Percentiles rank a stretch among this genome's conserved stretches.
Evolutionary conservation across 2,797 vertebrate species (phyloP).

Genomic region (Sebastes flavidus): DNA sequence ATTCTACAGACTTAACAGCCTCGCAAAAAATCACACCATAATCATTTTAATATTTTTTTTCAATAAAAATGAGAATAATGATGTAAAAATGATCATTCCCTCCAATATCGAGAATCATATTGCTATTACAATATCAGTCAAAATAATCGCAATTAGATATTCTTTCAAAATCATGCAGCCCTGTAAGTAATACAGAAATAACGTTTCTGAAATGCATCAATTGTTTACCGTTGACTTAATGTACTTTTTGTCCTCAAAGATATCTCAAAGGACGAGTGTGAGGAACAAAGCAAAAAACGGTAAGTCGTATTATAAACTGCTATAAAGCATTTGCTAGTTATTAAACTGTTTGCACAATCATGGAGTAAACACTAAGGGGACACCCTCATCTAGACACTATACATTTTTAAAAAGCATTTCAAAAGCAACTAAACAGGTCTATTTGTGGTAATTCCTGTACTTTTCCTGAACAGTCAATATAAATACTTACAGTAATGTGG

Average conservation of each 20-base stretch:
- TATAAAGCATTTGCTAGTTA: background rate
- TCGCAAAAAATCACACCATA: too few species aligned
- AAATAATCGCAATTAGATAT: too few species aligned
- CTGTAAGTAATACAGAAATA: background rate
- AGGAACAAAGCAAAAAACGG: slow-evolving; percentile 75
- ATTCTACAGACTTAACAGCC: too few species aligned
- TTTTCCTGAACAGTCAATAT: background rate
- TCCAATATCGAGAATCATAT: too few species aligned
- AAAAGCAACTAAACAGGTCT: background rate
- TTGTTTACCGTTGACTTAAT: background rate
- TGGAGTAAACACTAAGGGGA: background rate
- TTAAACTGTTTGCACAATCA: background rate
- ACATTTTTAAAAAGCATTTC: background rate
- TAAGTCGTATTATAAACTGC: slow-evolving; percentile 22
- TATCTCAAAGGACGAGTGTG: slow-evolving; percentile 71
- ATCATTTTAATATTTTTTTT: too few species aligned
- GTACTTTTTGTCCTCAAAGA: slow-evolving; percentile 32
- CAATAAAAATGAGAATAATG: too few species aligned
- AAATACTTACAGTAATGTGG: background rate
- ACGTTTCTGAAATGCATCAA: background rate
- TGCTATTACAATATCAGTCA: too few species aligned
- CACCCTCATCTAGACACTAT: background rate
- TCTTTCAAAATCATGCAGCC: too few species aligned
- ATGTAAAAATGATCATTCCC: too few species aligned
- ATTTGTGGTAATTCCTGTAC: slow-evolving; percentile 4